phyloP scores from a whole-genome alignment of 2,113 vertebrate species.

The Engraulis encrasicolus region DNA sequence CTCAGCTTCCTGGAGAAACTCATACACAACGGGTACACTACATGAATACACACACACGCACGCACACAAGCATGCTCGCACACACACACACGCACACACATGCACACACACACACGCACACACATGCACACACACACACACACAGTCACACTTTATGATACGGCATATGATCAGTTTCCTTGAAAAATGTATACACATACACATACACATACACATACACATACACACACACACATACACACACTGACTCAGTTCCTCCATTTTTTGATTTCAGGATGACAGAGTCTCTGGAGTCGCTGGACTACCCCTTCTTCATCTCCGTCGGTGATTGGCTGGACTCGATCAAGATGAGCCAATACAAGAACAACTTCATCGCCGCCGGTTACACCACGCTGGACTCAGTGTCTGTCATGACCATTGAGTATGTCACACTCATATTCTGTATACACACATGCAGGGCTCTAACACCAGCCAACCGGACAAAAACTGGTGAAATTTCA shows the following conservation, averaged over 20 bases:
- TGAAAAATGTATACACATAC: background rate
- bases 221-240: background rate
- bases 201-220: background rate
- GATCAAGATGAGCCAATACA: slow-evolving; percentile 99
- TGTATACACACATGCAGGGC: background rate
- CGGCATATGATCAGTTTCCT: background rate
- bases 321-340: slow-evolving; percentile 98
- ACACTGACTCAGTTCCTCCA: background rate
- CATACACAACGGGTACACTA: slow-evolving; percentile 93
- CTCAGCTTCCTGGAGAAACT: slow-evolving; percentile 94
- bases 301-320: slow-evolving; percentile 96
- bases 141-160: background rate
- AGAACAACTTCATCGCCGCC: slow-evolving; percentile 94
- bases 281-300: slow-evolving; percentile 88
- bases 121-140: background rate
- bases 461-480: too few relatives aligned
- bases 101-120: background rate
- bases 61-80: background rate
- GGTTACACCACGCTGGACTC: slow-evolving; percentile 96
- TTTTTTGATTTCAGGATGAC: slow-evolving; percentile 77
- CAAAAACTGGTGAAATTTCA: too few relatives aligned
- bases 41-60: slow-evolving; percentile 67
- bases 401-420: slow-evolving; percentile 95
- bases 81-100: background rate
- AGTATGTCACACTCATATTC: slow-evolving; percentile 81